Evolutionary conservation across 1,140 invertebrate species (phyloP), one percentile per base, ranked within the genome.

Genomic region (Teleogryllus occipitalis): DNA sequence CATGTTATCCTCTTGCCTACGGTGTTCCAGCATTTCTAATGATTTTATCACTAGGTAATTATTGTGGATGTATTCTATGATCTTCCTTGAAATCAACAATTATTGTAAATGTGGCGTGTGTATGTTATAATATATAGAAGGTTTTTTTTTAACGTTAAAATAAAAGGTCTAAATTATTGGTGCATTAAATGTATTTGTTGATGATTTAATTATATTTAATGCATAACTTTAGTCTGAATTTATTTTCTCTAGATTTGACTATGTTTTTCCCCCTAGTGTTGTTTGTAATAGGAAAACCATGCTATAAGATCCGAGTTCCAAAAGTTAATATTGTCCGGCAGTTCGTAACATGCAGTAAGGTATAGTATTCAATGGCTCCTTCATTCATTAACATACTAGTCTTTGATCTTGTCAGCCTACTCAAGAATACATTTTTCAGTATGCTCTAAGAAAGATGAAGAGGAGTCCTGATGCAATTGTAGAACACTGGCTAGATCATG

Each of bases 401-500:
- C 27, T 39, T 39, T 39, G 27, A 39, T 39, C 27, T 39, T 39
- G 27, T 39, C 27, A 39, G 27, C 27, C 1, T 39, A 39, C 27
- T 39, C 27, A 39, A 39, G 27, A 39, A 39, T 48, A 65, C 49
- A 76, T 76, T 79, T 48, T 79, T 14, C 72, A 81, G 81, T 78
- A 80, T 73, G 81, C 81, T 18, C 48, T 78, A 7, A 75, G 47
- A 72, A 78, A 39, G 78, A 83, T 74, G 81, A 79, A 80, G 72
- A 81, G 39, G 79, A 76, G 54, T 47, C 80, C n/a, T 81, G 76
- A 46, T 21, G 47, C 22, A 84, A 82, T 85, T 73, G 86, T 88
- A 83, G 83, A 90, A 7, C 93, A 95, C 84, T 97, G 94, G 92
- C 85, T 97, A 78, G 94, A 97, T 85, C 91, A 94, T 85, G 94